Percentiles rank a stretch among this genome's conserved stretches.
Evolutionary conservation across 1,140 invertebrate species (phyloP).

Genomic region (Palaemon carinicauda): DNA sequence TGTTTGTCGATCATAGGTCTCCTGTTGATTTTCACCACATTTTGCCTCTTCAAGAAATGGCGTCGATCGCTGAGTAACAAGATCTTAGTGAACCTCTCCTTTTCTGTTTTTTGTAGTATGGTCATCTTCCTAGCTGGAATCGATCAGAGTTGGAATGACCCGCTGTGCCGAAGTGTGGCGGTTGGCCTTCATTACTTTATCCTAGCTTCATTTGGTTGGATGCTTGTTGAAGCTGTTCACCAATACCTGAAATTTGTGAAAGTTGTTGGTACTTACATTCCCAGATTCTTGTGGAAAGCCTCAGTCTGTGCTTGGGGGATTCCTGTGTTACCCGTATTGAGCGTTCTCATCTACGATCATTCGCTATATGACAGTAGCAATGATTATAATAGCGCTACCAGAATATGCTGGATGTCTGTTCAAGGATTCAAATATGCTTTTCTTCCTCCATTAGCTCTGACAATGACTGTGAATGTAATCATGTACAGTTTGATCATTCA

Average conservation of each 20-base stretch:
- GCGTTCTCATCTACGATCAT: conserved; percentile 56
- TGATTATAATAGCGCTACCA: not conserved
- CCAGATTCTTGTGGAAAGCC: conserved; percentile 65
- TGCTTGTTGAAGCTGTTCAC: conserved; percentile 67
- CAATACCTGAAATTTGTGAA: conserved; percentile 68
- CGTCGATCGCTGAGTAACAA: conserved; percentile 60
- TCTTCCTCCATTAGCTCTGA: conserved; percentile 64
- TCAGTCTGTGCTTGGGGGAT: conserved; percentile 65
- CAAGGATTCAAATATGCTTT: conserved; percentile 66
- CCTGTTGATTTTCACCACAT: conserved; percentile 60
- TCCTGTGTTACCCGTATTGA: conserved; percentile 60
- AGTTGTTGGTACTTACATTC: conserved; percentile 66
- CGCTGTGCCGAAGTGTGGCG: conserved; percentile 62
- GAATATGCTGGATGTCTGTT: conserved; percentile 65
- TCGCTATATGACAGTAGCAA: conserved; percentile 50
- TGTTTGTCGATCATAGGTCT: conserved; percentile 60
- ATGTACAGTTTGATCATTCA: conserved; percentile 65
- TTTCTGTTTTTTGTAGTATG: conserved; percentile 60
- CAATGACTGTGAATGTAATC: conserved; percentile 64
- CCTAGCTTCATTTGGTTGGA: conserved; percentile 67
- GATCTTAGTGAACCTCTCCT: conserved; percentile 61
- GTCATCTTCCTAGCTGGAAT: conserved; percentile 60
- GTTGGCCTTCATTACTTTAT: conserved; percentile 67
- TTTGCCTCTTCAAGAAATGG: conserved; percentile 61
- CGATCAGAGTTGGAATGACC: conserved; percentile 47